Base-by-base conservation (phyloP, 1,140 invertebrate species). In the Zelostemma sp. region DNA sequence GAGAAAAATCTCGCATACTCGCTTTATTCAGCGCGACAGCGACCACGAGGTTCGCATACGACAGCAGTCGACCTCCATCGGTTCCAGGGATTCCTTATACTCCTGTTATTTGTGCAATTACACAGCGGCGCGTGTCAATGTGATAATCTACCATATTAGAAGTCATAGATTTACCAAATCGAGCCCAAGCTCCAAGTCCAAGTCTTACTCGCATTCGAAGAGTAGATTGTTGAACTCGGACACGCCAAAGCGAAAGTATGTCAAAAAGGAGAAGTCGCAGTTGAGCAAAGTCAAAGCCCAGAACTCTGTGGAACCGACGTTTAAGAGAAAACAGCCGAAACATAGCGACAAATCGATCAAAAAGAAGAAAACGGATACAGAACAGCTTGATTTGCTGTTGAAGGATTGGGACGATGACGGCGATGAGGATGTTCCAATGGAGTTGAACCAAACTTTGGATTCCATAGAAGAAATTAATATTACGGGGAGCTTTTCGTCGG, bases 141-240 rank as follows among this genome's bases (percentile, higher is more conserved):
- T 91, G 21, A 87, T 93, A 61, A 88, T 92, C 53, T 84, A 88
- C 68, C 92, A 93, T 75, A 89, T 89, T 38, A 87, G 86, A 87
- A 90, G 86, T 84, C 90, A 85, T 86, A 89, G 72, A 84, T 80
- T 74, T 48, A 67, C 75, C 0, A 40, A 57, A 51, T 33, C 58
- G 58, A 66, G 18, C 50, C 64, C 50, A 16, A 74, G 75, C 19
- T 15, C 47, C 15, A 66, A 67, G 21, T 35, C 56, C 14, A 79
- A 76, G 45, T 68, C 64, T 41, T 65, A 74, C 41, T 69, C 68
- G 6, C 58, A 66, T 8, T 31, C 72, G 1, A 82, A 68, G 51
- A 58, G 41, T 1, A 75, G 70, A 31, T 45, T 59, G 14, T 64
- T 54, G 0, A 73, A 65, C 15, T 28, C 78, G 1, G 80, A 80